Evolutionary conservation across 2,113 vertebrate species (phyloP).

Genomic region (Hyperoodon ampullatus): DNA sequence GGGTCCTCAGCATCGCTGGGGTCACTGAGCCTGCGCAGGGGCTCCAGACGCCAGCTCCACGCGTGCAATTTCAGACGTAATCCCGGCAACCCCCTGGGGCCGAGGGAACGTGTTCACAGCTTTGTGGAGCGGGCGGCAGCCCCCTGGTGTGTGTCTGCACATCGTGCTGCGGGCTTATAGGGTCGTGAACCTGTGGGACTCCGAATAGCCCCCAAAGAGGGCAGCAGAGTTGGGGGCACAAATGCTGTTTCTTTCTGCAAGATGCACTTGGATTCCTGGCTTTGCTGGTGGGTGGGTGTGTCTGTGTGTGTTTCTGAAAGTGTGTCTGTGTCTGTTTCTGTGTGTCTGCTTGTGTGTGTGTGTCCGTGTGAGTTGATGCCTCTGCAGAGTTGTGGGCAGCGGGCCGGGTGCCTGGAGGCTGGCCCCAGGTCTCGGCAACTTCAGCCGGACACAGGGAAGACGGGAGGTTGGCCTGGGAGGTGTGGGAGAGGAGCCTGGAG

Average conservation of each 20-base stretch:
- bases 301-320: background rate
- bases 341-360: background rate
- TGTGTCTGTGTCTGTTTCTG: rapidly evolving
- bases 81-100: constrained; percentile 31
- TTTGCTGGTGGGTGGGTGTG: background rate
- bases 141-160: constrained; percentile 67
- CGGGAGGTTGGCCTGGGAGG: background rate
- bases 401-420: background rate
- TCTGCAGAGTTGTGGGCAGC: background rate
- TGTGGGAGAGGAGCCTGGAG: background rate
- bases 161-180: constrained; percentile 72
- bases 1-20: background rate
- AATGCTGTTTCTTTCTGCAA: constrained; percentile 54
- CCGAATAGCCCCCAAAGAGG: constrained; percentile 70
- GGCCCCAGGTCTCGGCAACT: background rate
- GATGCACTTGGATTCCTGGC: constrained; percentile 50
- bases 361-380: rapidly evolving
- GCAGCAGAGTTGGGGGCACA: constrained; percentile 6
- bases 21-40: background rate
- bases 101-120: constrained; percentile 30
- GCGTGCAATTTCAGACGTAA: constrained; percentile 78
- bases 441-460: rapidly evolving
- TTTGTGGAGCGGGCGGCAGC: background rate
- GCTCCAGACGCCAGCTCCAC: constrained; percentile 54
- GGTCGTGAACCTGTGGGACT: constrained; percentile 45